Evolutionary conservation across 2,888 invertebrate genomes (phyloP), one percentile per base, ranked within the genome.

Genomic region (Drosophila anomalata): DNA sequence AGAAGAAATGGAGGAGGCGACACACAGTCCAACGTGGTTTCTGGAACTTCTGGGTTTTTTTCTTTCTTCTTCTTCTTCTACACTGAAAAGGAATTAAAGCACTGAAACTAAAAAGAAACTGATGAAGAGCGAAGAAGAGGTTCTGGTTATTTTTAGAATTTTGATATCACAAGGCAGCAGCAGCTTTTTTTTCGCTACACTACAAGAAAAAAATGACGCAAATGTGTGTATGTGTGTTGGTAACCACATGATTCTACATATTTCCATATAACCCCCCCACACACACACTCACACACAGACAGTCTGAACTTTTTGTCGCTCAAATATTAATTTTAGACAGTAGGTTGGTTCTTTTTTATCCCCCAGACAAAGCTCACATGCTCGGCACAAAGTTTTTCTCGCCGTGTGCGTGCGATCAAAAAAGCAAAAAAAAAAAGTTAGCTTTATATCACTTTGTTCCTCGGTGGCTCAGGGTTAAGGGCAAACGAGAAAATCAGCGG

Each of bases 321-420:
- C 79, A 80, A 86, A 88, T 88, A 85, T 88, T 85, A 88, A 88
- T 83, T 88, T 88, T 85, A 87, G 87, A 80, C 82, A 61, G 54
- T 42, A 77, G 70, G 75, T 65, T 6, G n/a, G 33, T 17, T 17
- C 17, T 24, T 24, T 52, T 65, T 54, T 78, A 69, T 24, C 42
- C 80, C 78, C 75, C 87, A 88, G 80, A 77, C 70, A 61, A 59
- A 65, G 73, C 41, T 75, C 63, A 76, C 69, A 67, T 29, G 29
- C 29, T 29, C 29, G 51, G 67, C 48, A 60, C 56, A 69, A 54
- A 46, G 31, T 57, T 41, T 56, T 46, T 36, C 47, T 71, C 48
- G 46, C 39, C 39, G 48, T 68, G 31, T 62, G 54, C 53, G 52
- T 51, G 17, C 50, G 69, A 68, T 65, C 73, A 69, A 79, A 76